phyloP scores from a whole-genome alignment of 1,140 invertebrate genomes.

The Portunus trituberculatus region DNA sequence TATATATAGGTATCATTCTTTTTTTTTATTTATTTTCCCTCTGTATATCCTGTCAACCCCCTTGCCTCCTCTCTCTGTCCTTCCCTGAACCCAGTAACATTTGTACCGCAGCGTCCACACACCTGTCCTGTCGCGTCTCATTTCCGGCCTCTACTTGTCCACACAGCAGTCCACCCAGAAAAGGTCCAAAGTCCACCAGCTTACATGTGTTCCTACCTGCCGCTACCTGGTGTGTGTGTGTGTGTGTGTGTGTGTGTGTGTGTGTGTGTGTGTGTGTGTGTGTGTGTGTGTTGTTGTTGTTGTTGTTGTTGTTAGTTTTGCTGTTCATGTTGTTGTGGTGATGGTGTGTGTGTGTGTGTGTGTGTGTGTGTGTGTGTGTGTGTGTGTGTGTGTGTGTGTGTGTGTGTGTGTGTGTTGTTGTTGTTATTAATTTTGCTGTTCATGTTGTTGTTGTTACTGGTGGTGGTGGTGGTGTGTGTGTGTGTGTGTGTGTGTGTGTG shows the following conservation, averaged over 20 bases:
- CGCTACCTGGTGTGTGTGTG: background rate
- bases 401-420: conserved; percentile 50
- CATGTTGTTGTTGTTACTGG: background rate
- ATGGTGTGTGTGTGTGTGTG: background rate
- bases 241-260: conserved; percentile 16
- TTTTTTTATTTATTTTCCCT: no score
- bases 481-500: background rate
- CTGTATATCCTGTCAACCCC: no score
- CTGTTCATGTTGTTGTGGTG: no score
- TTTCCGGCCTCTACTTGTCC: background rate
- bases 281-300: conserved; percentile 1
- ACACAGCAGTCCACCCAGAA: no score
- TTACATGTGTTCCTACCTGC: no score
- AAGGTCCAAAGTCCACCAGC: no score
- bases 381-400: conserved; percentile 29
- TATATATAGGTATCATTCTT: no score
- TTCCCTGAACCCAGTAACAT: no score
- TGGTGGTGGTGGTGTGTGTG: no score
- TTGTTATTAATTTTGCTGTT: no score
- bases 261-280: conserved; percentile 38
- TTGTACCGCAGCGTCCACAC: no score
- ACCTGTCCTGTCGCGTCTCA: background rate
- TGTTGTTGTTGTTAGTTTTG: no score
- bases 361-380: background rate
- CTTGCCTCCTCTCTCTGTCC: background rate